Evolutionary conservation across 2,888 invertebrate species (phyloP), one percentile per base, ranked within the genome.

Genomic region (Gymnoscelis rufifasciata): DNA sequence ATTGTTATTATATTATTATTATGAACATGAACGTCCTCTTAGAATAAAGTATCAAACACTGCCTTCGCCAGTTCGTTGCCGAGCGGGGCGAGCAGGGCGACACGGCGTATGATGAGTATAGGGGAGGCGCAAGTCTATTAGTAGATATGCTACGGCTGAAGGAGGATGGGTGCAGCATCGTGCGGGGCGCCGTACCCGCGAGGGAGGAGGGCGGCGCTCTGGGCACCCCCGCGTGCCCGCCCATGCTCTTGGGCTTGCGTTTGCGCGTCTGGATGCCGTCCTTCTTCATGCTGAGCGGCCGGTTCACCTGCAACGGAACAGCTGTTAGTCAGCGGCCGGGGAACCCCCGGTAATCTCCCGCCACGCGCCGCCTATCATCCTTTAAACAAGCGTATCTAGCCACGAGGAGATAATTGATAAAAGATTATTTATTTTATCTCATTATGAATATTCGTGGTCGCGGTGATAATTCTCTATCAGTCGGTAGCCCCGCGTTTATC

Each of bases 241-340:
- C 83, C 83, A 87, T 83, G 69, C 84, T 92, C 82, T 95, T 95
- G 33, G 95, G 95, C 74, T 99, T 98, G 52, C 98, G 91, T 81
- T 99, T 99, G 56, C 98, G 90, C 41, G 97, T 98, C 88, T 99
- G 98, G 71, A 99, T 99, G 36, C 97, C 97, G 60, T 99, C 99
- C 84, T 99, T 99, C 86, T 98, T 98, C 98, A 99, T 99, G 64
- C 97, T 96, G 62, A 96, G 89, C 42, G 99, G 99, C 58, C 99
- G 93, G 80, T 95, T 94, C 51, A 97, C 95, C 97, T 97, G 90
- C 56, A 73, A 38, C 37, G 27, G n/a, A 8, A 37, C 12, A 38
- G 38, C 72, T 47, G 40, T 28, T 39, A 38, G 41, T 19, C 19
- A 19, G 19, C 19, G 19, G 14, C 72, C 70, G 76, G 83, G 82